A percentile compares a stretch with the other conserved stretches of the same genome.
phyloP scores from a whole-genome alignment of 2,113 vertebrate genomes.

The Salminus brasiliensis region DNA sequence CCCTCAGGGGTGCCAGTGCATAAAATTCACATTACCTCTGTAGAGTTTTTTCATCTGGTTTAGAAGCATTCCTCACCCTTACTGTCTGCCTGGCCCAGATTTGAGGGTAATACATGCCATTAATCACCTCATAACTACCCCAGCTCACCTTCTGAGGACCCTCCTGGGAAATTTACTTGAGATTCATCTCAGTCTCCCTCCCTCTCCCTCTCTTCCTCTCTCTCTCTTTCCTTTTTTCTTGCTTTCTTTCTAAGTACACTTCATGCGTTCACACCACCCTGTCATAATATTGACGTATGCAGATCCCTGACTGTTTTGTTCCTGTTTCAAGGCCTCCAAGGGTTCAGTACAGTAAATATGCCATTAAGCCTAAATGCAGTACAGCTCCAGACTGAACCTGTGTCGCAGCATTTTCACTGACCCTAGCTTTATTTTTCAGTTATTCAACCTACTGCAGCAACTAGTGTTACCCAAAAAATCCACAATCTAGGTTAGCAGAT shows the following conservation, averaged over 20 bases:
- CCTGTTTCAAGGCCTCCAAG: neutral
- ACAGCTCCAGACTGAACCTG: too few species aligned
- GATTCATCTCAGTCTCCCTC: neutral
- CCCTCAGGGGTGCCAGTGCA: neutral
- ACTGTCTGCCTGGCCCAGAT: neutral
- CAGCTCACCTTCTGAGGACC: neutral
- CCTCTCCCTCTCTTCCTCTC: neutral
- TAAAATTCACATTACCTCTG: constrained; percentile 4
- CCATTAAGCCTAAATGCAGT: too few species aligned
- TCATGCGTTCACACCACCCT: neutral
- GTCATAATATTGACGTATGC: constrained; percentile 3
- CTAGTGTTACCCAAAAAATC: too few species aligned
- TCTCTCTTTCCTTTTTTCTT: too few species aligned
- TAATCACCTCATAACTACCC: neutral
- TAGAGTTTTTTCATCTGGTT: neutral
- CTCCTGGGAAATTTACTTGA: constrained; percentile 16
- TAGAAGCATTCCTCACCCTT: constrained; percentile 5
- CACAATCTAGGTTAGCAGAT: too few species aligned
- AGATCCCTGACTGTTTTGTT: neutral
- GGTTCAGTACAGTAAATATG: neutral
- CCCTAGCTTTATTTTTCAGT: too few species aligned
- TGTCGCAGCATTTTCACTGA: too few species aligned
- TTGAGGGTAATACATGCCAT: neutral
- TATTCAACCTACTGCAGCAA: too few species aligned
- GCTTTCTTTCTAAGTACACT: neutral